Evolutionary conservation across 2,797 vertebrate genomes (phyloP), one percentile per base, ranked within the genome.

Genomic region (Myotis pilosus): DNA sequence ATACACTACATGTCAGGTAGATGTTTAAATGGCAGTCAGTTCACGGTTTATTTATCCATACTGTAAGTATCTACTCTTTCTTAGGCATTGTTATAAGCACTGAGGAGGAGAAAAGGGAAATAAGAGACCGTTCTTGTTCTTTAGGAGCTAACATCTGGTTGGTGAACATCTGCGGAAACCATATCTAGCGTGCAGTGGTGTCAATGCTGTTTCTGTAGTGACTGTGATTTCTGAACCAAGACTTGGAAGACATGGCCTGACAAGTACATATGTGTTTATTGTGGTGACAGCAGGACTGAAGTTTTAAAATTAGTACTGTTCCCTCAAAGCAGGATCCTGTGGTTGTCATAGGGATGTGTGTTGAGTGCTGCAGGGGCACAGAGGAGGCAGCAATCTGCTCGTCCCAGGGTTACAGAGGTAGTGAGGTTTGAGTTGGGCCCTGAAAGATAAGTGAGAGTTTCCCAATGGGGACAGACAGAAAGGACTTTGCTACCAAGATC

Each of bases 181-280:
- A 16, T n/a, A 38, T 6, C 38, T 5, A 5, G 19, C 5, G 0
- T 44, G 22, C 4, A 15, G 2, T 49, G 33, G 62, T 78, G 1
- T 78, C n/a, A 25, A 12, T 68, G 5, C 68, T 11, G 2, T 49
- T 9, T 13, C 69, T 47, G 16, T 78, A 36, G 92, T 82, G 62
- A 15, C 41, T 76, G 9, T 16, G 30, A 17, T 71, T 80, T 84
- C 62, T 55, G 30, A 80, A 36, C 64, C 41, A 49, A 57, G 53
- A 64, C 38, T 6, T 44, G 41, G 55, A 83, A 17, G 36, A 8
- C 1, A 0, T 47, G 90, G 64, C 81, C 60, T 49, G 47, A 51
- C 33, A 41, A 57, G 69, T 30, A 69, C 8, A 47, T 8, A 23
- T 76, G 41, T 76, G 25, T 53, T 55, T 75, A 84, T 28, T 69